Evolutionary conservation across 2,888 invertebrate genomes (phyloP).

Genomic region (Pediacus dermestoides): DNA sequence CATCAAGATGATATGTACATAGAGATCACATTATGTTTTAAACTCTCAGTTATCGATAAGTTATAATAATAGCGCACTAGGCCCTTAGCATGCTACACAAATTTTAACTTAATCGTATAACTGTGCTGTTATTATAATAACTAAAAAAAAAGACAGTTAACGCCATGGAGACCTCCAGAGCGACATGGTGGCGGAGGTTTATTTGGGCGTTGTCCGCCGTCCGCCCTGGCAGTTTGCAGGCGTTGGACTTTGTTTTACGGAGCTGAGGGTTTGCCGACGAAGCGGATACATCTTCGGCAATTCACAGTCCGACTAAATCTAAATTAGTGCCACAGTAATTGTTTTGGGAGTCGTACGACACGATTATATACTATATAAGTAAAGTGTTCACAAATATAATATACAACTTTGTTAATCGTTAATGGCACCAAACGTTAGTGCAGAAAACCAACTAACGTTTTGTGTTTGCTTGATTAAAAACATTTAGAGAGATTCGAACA

Average conservation of each 20-base stretch:
- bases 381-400: conserved; percentile 36
- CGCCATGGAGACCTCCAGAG: too few relatives aligned
- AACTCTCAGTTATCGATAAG: not conserved
- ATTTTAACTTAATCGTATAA: too few relatives aligned
- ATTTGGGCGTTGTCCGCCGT: too few relatives aligned
- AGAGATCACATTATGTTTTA: conserved; percentile 42
- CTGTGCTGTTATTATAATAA: too few relatives aligned
- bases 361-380: conserved; percentile 25
- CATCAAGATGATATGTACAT: conserved; percentile 42
- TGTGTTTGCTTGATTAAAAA: conserved; percentile 32
- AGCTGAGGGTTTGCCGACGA: too few relatives aligned
- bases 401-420: conserved; percentile 31
- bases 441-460: conserved; percentile 20
- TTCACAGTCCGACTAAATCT: too few relatives aligned
- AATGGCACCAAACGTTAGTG: conserved; percentile 31
- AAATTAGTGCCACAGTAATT: conserved; percentile 45
- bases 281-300: too few relatives aligned
- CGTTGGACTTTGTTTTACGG: too few relatives aligned
- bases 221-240: too few relatives aligned
- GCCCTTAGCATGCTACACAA: conserved; percentile 38
- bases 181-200: too few relatives aligned
- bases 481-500: conserved; percentile 40
- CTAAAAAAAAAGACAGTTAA: too few relatives aligned
- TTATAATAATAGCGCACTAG: conserved; percentile 32
- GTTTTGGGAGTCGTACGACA: conserved; percentile 37